phyloP scores from a whole-genome alignment of 2,888 invertebrate genomes.

The Oligia fasciuncula region DNA sequence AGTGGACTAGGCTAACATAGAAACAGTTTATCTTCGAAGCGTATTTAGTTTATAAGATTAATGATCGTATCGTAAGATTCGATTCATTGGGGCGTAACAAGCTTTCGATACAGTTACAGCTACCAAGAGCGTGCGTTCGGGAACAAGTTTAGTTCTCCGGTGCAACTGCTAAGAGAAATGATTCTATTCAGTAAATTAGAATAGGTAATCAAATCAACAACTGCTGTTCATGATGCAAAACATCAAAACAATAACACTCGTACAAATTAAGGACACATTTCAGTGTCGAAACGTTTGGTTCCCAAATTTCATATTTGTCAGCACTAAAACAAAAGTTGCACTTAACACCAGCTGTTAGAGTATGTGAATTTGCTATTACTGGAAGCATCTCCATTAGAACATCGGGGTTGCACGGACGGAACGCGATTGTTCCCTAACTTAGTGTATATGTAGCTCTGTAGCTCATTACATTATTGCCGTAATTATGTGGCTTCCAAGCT shows the following conservation, averaged over 20 bases:
- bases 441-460: slow-evolving; percentile 34
- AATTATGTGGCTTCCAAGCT: slow-evolving; percentile 33
- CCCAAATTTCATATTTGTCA: slow-evolving; percentile 9
- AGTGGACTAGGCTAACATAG: slow-evolving; percentile 56
- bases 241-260: slow-evolving; percentile 1
- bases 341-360: slow-evolving; percentile 27
- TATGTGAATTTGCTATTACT: slow-evolving; percentile 46
- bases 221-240: slow-evolving; percentile 4
- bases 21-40: slow-evolving; percentile 51
- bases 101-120: slow-evolving; percentile 43
- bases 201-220: neutral
- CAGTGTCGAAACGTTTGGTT: slow-evolving; percentile 9
- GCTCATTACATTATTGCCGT: slow-evolving; percentile 35
- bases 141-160: slow-evolving; percentile 26
- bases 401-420: slow-evolving; percentile 34
- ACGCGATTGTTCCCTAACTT: slow-evolving; percentile 51
- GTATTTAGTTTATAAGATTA: slow-evolving; percentile 51
- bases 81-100: slow-evolving; percentile 55
- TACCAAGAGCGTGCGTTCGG: slow-evolving; percentile 31
- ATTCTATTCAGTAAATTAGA: slow-evolving; percentile 12
- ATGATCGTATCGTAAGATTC: slow-evolving; percentile 55
- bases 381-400: slow-evolving; percentile 52
- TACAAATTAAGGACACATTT: slow-evolving; percentile 2
- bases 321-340: slow-evolving; percentile 30
- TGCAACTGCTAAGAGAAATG: slow-evolving; percentile 1